Evolutionary conservation across 2,797 vertebrate species (phyloP).

Genomic region (Bradypodion pumilum): DNA sequence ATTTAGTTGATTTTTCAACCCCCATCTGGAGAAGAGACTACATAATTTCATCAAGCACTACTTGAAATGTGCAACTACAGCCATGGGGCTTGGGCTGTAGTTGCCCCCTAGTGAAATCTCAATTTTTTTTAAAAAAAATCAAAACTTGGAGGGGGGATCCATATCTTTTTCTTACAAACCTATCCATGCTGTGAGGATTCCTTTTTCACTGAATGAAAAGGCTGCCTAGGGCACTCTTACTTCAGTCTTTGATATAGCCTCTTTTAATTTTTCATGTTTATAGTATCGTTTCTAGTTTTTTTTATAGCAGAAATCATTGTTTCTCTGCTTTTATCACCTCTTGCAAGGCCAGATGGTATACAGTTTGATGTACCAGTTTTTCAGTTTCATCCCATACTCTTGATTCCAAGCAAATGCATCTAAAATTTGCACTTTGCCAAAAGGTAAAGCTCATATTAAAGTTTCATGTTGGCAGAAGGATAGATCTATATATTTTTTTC

Average conservation of each 20-base stretch:
- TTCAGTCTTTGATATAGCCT: neutral
- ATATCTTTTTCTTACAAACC: neutral
- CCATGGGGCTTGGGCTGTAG: conserved; percentile 1
- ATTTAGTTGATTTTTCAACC: neutral
- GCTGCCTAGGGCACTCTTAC: conserved; percentile 10
- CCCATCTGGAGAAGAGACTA: neutral
- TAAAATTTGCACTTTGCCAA: neutral
- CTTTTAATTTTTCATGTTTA: conserved; percentile 21
- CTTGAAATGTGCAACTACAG: neutral
- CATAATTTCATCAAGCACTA: neutral
- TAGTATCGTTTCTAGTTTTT: neutral
- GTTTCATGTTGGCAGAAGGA: neutral
- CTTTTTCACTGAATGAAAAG: conserved; percentile 13
- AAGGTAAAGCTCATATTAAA: neutral
- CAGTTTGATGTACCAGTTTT: neutral
- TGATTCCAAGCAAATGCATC: neutral
- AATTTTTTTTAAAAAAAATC: neutral
- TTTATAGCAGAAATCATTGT: conserved; percentile 6
- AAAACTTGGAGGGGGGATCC: no score
- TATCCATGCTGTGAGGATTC: conserved; percentile 5
- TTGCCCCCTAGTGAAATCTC: neutral
- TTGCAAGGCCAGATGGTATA: neutral
- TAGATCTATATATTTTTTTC: neutral
- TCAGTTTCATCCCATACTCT: no score
- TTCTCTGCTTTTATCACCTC: neutral